Conservation (phyloP, 2,888 invertebrate species). For the Lithosia quadra region DNA sequence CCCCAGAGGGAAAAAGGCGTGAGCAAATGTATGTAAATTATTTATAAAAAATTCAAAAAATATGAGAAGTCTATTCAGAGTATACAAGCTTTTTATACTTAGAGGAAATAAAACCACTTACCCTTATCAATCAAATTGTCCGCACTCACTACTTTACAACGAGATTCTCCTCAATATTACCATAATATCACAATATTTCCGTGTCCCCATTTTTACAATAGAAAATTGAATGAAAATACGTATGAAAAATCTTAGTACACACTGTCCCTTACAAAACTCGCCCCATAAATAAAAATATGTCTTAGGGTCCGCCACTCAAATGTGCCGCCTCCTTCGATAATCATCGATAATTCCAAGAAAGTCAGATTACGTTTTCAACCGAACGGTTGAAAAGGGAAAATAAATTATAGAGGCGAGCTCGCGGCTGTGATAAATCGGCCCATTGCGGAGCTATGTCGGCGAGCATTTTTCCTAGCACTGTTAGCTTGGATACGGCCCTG, state of each 20-base stretch:
- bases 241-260: neutral
- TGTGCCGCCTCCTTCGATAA: slow-evolving; percentile 28
- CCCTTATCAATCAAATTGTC: neutral
- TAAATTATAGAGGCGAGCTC: slow-evolving; percentile 42
- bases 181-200: neutral
- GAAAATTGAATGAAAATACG: neutral
- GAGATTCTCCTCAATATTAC: neutral
- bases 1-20: no score
- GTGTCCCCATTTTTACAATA: slow-evolving; percentile 1
- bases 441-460: slow-evolving; percentile 24
- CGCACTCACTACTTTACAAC: neutral
- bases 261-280: slow-evolving; percentile 15
- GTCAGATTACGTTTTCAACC: slow-evolving; percentile 49
- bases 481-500: slow-evolving; percentile 18
- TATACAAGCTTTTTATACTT: neutral
- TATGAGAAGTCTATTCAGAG: neutral
- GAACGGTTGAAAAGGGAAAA: slow-evolving; percentile 46
- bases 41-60: neutral
- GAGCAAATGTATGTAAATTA: neutral
- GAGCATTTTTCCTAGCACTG: slow-evolving; percentile 32
- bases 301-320: slow-evolving; percentile 19
- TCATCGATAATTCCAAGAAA: slow-evolving; percentile 46
- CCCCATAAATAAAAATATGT: slow-evolving; percentile 42
- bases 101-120: neutral
- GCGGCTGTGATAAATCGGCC: slow-evolving; percentile 46